A percentile compares a stretch with the other conserved stretches of the same genome.
phyloP scores from a whole-genome alignment of 2,113 vertebrate genomes.

The Cyphomyrus plagiostoma region DNA sequence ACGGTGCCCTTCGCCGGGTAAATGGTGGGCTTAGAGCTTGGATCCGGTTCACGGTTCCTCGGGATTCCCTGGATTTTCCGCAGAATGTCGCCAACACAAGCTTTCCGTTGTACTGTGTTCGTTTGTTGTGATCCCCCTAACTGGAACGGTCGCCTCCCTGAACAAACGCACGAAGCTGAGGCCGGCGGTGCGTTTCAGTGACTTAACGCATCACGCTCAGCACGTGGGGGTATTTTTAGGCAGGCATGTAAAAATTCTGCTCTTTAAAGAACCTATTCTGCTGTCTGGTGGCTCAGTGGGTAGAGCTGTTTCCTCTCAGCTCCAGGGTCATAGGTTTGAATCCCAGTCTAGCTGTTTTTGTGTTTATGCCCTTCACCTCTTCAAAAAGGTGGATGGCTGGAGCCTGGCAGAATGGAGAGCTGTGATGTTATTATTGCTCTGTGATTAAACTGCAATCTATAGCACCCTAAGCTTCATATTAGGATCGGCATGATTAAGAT shows the following conservation, averaged over 20 bases:
- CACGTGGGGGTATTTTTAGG: not conserved
- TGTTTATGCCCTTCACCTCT: not conserved
- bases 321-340: not conserved
- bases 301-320: not conserved
- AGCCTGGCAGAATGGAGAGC: not conserved
- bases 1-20: not conserved
- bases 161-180: not conserved
- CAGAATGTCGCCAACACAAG: not conserved
- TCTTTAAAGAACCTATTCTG: not conserved
- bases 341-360: not conserved
- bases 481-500: slow-evolving; percentile 16
- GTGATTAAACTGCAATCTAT: not conserved
- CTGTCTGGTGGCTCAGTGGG: not conserved
- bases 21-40: not conserved
- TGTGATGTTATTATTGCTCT: not conserved
- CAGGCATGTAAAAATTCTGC: not conserved
- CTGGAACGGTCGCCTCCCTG: not conserved
- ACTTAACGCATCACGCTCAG: not conserved
- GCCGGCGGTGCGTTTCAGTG: not conserved
- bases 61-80: not conserved
- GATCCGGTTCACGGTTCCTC: not conserved
- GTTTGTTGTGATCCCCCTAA: not conserved
- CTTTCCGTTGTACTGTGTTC: not conserved
- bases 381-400: not conserved
- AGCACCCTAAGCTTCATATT: not conserved